Conservation (phyloP, 2,797 vertebrate genomes). For the Acanthis flammea region DNA sequence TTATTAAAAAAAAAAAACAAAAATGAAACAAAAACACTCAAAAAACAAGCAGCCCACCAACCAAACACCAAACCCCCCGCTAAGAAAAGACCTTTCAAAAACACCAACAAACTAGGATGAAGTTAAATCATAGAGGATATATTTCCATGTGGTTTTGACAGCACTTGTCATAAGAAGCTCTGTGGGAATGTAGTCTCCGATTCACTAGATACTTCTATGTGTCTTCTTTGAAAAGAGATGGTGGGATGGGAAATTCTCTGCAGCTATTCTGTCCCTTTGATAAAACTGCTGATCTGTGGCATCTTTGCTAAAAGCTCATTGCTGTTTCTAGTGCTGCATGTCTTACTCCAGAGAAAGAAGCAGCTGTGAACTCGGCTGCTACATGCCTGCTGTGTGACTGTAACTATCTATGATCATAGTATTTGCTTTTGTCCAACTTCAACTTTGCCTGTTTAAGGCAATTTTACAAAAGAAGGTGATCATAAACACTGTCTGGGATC, state of each 20-base stretch:
- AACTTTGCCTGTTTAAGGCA: not conserved
- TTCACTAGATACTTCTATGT: not conserved
- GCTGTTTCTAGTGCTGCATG: not conserved
- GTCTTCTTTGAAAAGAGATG: not conserved
- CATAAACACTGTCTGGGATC: not conserved
- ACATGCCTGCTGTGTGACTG: not conserved
- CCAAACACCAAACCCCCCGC: not conserved
- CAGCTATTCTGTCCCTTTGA: not conserved
- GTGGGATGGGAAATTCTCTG: not conserved
- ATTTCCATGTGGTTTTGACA: not conserved
- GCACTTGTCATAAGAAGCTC: not conserved
- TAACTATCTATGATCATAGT: not conserved
- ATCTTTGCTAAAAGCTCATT: not conserved
- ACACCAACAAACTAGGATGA: fast-evolving
- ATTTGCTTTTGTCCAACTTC: not conserved
- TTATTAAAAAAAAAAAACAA: not conserved
- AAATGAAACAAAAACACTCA: not conserved
- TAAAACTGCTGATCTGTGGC: not conserved
- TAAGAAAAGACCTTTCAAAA: not conserved
- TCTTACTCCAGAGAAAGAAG: not conserved
- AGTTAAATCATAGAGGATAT: not conserved
- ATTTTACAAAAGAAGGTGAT: not conserved
- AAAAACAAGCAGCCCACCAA: not conserved
- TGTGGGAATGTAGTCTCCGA: not conserved
- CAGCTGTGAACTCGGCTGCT: not conserved